A percentile compares a stretch with the other conserved stretches of the same genome.
These are phyloP conservation scores for Pagrus major DNA, from an alignment of 2,113 vertebrate genomes.

Conservation along the genomic window DNA sequence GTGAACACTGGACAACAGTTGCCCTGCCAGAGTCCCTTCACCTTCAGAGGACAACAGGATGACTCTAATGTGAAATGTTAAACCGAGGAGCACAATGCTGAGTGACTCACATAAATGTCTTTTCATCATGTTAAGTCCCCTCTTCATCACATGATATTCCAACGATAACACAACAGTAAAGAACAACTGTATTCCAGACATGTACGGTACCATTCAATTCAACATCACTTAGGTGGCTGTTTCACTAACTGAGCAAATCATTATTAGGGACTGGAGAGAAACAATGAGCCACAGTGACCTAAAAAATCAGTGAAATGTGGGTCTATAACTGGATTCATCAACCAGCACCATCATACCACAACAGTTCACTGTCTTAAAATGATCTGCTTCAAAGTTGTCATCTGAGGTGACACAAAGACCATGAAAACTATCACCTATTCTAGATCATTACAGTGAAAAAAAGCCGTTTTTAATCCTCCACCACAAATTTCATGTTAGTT, in stretches of 20 bases:
- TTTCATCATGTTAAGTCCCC: not conserved
- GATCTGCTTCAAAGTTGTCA: not conserved
- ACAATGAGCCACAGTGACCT: not conserved
- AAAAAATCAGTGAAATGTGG: not conserved
- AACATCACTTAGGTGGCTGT: not conserved
- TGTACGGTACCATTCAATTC: not conserved
- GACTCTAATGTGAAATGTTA: constrained; percentile 24
- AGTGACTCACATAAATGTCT: not conserved
- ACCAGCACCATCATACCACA: not conserved
- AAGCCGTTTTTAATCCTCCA: too few relatives aligned
- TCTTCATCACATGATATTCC: constrained; percentile 7
- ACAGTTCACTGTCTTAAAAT: not conserved
- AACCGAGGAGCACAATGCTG: constrained; percentile 45
- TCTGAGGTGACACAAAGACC: not conserved
- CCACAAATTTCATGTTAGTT: not conserved
- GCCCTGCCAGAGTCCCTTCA: not conserved
- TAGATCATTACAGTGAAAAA: not conserved
- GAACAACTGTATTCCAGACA: not conserved
- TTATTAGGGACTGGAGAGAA: not conserved
- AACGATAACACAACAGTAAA: not conserved
- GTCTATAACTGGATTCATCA: not conserved
- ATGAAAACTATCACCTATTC: not conserved
- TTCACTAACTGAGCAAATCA: too few relatives aligned
- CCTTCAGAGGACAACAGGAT: not conserved
- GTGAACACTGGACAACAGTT: constrained; percentile 8